A percentile compares a stretch with the other conserved stretches of the same genome.
These are phyloP conservation scores for Dryobota labecula DNA, from an alignment of 2,888 invertebrate species.

Conservation along the genomic window DNA sequence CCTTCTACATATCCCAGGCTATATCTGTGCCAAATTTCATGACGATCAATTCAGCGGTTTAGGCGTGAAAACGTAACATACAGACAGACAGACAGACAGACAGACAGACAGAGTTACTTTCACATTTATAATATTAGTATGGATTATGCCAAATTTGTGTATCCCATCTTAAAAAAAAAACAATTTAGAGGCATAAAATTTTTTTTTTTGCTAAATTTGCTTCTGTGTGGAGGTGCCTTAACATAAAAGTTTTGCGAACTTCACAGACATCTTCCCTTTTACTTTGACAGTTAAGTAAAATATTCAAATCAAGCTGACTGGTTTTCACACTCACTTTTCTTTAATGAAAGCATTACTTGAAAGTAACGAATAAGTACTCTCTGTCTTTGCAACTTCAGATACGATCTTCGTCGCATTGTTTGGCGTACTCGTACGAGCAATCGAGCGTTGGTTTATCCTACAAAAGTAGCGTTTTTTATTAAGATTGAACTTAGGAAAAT, in stretches of 20 bases:
- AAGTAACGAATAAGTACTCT: neutral
- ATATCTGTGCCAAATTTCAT: too few relatives aligned
- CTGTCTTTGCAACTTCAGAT: neutral
- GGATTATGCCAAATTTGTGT: too few relatives aligned
- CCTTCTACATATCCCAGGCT: too few relatives aligned
- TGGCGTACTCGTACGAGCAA: neutral
- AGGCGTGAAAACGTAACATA: too few relatives aligned
- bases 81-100: too few relatives aligned
- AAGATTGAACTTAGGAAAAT: neutral
- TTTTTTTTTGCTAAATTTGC: too few relatives aligned
- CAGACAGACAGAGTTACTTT: too few relatives aligned
- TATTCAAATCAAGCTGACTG: constrained; percentile 8
- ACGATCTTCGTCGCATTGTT: neutral
- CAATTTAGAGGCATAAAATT: too few relatives aligned
- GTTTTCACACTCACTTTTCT: constrained; percentile 9
- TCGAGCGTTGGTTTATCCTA: neutral
- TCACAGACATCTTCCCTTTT: neutral
- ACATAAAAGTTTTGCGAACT: neutral
- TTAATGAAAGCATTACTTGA: neutral
- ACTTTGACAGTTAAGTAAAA: constrained; percentile 7
- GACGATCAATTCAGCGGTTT: too few relatives aligned
- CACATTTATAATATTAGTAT: too few relatives aligned
- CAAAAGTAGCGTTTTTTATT: neutral
- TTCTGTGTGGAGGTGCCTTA: neutral
- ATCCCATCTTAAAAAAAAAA: too few relatives aligned